Conservation (phyloP, 2,113 vertebrate genomes). For the Nothocercus julius region DNA sequence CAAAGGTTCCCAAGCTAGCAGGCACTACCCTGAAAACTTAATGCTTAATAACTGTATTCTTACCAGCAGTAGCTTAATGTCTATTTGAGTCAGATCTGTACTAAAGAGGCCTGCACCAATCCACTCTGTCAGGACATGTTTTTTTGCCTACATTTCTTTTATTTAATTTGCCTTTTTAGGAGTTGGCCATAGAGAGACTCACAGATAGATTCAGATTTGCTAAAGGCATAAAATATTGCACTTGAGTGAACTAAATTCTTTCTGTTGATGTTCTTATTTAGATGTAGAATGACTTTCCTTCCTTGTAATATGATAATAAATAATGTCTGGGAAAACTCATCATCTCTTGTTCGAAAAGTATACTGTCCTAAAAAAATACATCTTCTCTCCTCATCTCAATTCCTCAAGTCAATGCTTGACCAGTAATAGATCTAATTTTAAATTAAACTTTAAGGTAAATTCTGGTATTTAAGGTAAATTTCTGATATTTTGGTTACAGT, state of each 20-base stretch:
- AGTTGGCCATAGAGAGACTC: not conserved
- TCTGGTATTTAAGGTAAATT: not conserved
- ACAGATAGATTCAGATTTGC: not conserved
- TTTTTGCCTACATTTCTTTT: not conserved
- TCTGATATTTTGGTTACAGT: not conserved
- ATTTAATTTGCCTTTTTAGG: not conserved
- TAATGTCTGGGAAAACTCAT: not conserved
- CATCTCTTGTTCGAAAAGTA: not conserved
- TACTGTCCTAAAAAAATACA: not conserved
- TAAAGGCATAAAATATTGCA: not conserved
- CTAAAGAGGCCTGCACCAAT: not conserved
- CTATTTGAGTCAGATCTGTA: not conserved
- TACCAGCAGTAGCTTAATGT: not conserved
- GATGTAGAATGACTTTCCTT: not conserved
- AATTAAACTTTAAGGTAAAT: not conserved
- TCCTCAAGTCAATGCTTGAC: not conserved
- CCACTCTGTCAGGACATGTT: not conserved
- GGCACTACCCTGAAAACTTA: not conserved
- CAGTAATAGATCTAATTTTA: not conserved
- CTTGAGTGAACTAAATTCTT: not conserved
- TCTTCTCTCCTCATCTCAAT: not conserved
- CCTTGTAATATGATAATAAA: not conserved
- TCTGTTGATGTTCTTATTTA: not conserved
- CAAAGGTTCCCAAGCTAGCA: not conserved
- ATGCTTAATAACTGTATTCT: not conserved